A percentile compares a stretch with the other conserved stretches of the same genome.
Conservation (phyloP, 2,797 vertebrate genomes). For the Chrysocyon brachyurus region DNA sequence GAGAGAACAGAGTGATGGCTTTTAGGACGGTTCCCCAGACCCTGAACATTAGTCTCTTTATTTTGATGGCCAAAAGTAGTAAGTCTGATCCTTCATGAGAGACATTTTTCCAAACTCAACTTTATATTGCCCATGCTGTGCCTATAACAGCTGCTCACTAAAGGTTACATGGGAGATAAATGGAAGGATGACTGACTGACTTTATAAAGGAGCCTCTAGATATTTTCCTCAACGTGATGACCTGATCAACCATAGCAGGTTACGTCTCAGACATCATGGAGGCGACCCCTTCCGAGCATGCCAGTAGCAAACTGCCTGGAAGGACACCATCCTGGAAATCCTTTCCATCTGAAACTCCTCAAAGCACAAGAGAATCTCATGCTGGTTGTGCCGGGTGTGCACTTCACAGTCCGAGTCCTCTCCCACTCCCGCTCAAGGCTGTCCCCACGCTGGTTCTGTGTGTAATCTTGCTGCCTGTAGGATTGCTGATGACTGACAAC, state of each 20-base stretch:
- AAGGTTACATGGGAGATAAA: neutral
- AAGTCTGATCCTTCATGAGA: slow-evolving; percentile 3
- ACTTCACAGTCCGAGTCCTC: neutral
- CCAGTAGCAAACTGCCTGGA: neutral
- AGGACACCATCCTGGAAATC: slow-evolving; percentile 28
- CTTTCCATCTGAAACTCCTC: slow-evolving; percentile 52
- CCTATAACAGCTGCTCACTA: neutral
- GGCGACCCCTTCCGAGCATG: slow-evolving; percentile 19
- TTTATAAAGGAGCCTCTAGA: neutral
- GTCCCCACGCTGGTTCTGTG: neutral
- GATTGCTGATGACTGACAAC: slow-evolving; percentile 67
- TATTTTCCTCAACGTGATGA: slow-evolving; percentile 13
- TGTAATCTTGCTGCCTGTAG: slow-evolving; percentile 64
- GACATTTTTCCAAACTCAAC: neutral
- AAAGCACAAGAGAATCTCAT: neutral
- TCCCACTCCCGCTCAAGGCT: neutral
- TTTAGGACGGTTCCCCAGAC: neutral
- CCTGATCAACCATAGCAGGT: neutral
- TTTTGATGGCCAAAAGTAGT: neutral
- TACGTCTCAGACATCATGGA: neutral
- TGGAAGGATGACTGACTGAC: neutral
- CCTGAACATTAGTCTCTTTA: neutral
- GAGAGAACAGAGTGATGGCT: neutral
- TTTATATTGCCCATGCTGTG: neutral
- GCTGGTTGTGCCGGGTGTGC: neutral